phyloP scores from a whole-genome alignment of 2,888 invertebrate species.

The Ctenicera cuprea region DNA sequence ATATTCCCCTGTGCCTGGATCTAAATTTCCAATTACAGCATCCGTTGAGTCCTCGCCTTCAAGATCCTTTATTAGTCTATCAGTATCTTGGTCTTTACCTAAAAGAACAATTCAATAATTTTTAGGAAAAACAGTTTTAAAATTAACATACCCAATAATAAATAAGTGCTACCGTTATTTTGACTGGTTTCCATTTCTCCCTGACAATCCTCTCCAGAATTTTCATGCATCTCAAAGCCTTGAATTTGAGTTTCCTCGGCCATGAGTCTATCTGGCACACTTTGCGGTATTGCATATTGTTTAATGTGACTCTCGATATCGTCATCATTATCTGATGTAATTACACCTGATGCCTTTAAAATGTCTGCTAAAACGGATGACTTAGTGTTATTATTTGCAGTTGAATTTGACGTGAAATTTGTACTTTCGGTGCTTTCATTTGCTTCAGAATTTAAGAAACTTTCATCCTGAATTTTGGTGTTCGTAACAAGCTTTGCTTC shows the following conservation, averaged over 20 bases:
- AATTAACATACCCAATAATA: conserved; percentile 40
- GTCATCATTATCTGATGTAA: conserved; percentile 53
- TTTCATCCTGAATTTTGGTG: conserved; percentile 10
- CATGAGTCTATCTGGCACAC: conserved; percentile 30
- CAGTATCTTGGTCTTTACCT: conserved; percentile 43
- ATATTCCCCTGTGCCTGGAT: conserved; percentile 62
- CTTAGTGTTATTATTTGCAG: conserved; percentile 34
- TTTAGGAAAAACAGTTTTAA: conserved; percentile 3
- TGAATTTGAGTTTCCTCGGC: conserved; percentile 5
- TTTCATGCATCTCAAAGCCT: conserved; percentile 32
- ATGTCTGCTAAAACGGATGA: conserved; percentile 59
- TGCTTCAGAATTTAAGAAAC: conserved; percentile 14
- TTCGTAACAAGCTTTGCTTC: conserved; percentile 4
- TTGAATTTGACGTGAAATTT: conserved; percentile 6
- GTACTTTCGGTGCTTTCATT: conserved; percentile 23
- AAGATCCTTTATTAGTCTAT: conserved; percentile 36
- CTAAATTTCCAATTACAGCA: conserved; percentile 57
- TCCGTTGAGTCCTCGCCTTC: conserved; percentile 48
- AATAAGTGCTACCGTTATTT: conserved; percentile 32
- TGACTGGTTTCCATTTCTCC: conserved; percentile 26
- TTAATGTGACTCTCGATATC: conserved; percentile 60
- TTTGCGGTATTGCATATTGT: conserved; percentile 56
- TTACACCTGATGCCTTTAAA: conserved; percentile 58
- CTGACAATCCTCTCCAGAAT: conserved; percentile 33
- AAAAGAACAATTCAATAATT: conserved; percentile 27